phyloP scores from a whole-genome alignment of 1,140 invertebrate species.

The Tetragonula clypearis region DNA sequence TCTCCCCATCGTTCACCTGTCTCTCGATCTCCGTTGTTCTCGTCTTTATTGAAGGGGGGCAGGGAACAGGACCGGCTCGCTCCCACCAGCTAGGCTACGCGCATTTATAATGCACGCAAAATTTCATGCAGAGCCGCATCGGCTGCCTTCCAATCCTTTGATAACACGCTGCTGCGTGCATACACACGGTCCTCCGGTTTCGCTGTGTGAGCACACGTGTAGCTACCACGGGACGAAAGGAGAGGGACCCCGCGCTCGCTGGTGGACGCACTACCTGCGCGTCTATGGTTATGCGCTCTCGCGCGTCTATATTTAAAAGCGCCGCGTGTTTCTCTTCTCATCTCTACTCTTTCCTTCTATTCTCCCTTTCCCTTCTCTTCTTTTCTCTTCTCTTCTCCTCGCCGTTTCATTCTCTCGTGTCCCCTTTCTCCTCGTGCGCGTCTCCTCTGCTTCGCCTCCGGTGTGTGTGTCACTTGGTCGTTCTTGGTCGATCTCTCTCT shows the following conservation, averaged over 20 bases:
- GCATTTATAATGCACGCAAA: conserved; percentile 79
- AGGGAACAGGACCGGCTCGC: conserved; percentile 36
- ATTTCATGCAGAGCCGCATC: conserved; percentile 77
- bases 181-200: conserved; percentile 38
- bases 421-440: neutral
- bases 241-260: neutral
- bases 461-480: neutral
- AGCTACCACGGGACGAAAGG: neutral
- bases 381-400: conserved; percentile 2
- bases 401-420: neutral
- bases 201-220: conserved; percentile 9
- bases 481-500: conserved; percentile 25
- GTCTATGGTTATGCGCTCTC: conserved; percentile 8
- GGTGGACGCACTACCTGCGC: conserved; percentile 4
- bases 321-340: conserved; percentile 47
- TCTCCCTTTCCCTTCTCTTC: neutral
- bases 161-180: conserved; percentile 68
- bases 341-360: neutral
- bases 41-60: conserved; percentile 18
- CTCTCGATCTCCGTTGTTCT: conserved; percentile 31
- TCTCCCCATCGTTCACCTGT: conserved; percentile 38
- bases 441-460: neutral
- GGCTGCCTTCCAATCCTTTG: conserved; percentile 73
- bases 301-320: conserved; percentile 73
- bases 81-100: conserved; percentile 62